Evolutionary conservation across 37 sponge, comb jelly and placozoan species (phyloP).

Genomic region (Oopsacas minuta): DNA sequence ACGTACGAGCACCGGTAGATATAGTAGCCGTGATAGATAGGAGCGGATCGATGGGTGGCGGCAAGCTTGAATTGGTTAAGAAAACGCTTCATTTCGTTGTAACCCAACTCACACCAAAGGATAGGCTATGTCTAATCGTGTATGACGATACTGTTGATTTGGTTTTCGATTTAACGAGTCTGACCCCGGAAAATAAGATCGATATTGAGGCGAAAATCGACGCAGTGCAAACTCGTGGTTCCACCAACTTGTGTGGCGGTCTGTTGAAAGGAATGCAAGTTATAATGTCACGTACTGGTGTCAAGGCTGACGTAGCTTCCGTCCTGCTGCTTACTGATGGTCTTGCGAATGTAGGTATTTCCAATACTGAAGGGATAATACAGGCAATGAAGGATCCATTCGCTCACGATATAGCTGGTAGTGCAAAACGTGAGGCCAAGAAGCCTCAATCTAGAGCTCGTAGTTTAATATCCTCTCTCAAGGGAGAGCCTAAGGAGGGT

Average conservation of each 20-base stretch:
- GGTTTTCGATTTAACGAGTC: constrained; percentile 41
- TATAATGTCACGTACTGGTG: constrained; percentile 23
- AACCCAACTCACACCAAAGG: constrained; percentile 69
- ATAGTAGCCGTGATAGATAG: constrained; percentile 79
- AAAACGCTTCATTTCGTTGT: constrained; percentile 74
- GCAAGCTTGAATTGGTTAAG: constrained; percentile 58
- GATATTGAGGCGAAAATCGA: constrained; percentile 33
- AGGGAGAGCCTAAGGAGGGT: not conserved
- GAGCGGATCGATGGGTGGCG: constrained; percentile 72
- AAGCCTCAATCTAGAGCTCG: not conserved
- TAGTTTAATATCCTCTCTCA: not conserved
- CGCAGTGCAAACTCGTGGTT: constrained; percentile 31
- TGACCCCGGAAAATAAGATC: constrained; percentile 45
- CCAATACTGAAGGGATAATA: constrained; percentile 35
- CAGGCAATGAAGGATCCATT: constrained; percentile 46
- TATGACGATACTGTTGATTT: constrained; percentile 51
- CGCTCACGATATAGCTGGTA: not conserved
- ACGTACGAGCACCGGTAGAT: constrained; percentile 52
- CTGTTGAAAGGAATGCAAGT: constrained; percentile 60
- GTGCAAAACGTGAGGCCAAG: not conserved
- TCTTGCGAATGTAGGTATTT: constrained; percentile 56
- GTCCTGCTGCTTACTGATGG: constrained; percentile 85
- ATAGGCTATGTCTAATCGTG: constrained; percentile 56
- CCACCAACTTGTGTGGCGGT: constrained; percentile 77
- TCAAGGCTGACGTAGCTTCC: constrained; percentile 59